phyloP scores from a whole-genome alignment of 2,888 invertebrate species.

The Junonia oenone region DNA sequence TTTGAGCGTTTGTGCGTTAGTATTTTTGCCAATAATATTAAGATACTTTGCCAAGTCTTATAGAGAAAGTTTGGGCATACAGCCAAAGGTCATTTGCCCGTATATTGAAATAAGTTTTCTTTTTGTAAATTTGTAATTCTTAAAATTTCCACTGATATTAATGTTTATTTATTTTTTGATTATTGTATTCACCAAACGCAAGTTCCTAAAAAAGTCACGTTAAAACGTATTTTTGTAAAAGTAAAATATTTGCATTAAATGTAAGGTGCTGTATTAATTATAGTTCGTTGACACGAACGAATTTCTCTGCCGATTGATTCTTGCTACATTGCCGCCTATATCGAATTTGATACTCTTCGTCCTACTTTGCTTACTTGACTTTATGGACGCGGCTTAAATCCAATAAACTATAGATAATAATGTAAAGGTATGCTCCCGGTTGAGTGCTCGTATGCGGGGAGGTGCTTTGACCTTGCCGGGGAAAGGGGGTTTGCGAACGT shows the following conservation, averaged over 20 bases:
- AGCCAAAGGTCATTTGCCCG: conserved; percentile 28
- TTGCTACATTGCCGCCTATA: background rate
- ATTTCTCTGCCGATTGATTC: background rate
- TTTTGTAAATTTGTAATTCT: background rate
- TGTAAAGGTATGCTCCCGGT: conserved; percentile 5
- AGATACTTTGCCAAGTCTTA: conserved; percentile 26
- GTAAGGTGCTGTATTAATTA: background rate
- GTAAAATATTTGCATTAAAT: background rate
- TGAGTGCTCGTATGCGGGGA: conserved; percentile 16
- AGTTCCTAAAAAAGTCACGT: too few relatives aligned
- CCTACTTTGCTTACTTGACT: too few relatives aligned
- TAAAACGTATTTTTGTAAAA: background rate
- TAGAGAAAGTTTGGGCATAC: conserved; percentile 24
- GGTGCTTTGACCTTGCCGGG: conserved; percentile 65
- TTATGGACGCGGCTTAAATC: background rate
- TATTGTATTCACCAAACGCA: background rate
- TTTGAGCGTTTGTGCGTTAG: conserved; percentile 13
- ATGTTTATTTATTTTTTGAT: background rate
- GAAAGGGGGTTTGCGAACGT: conserved; percentile 40
- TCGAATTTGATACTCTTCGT: background rate
- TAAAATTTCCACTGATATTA: background rate
- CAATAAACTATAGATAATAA: background rate
- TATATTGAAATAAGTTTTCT: conserved; percentile 21
- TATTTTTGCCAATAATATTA: conserved; percentile 25
- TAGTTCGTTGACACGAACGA: background rate